Evolutionary conservation across 2,888 invertebrate genomes (phyloP).

Genomic region (Rhodophaea formosa): DNA sequence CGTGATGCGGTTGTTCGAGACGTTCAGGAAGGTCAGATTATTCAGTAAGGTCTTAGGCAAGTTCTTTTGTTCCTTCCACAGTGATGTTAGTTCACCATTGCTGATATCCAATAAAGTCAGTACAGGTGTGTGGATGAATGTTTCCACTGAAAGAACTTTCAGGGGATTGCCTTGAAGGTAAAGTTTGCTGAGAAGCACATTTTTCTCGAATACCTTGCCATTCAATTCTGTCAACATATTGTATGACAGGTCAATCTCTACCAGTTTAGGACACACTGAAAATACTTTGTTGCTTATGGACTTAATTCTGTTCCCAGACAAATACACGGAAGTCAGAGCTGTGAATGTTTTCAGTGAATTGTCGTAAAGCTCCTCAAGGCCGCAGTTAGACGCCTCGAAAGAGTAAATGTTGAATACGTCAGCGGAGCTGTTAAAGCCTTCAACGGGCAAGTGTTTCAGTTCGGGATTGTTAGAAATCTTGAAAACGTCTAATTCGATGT

Average conservation of each 20-base stretch:
- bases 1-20: constrained; percentile 81
- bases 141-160: constrained; percentile 83
- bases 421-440: constrained; percentile 83
- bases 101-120: constrained; percentile 86
- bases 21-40: constrained; percentile 80
- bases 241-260: constrained; percentile 86
- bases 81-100: constrained; percentile 83
- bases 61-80: constrained; percentile 82
- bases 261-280: constrained; percentile 78
- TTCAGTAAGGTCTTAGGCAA: constrained; percentile 70
- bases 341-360: constrained; percentile 87
- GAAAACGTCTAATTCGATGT: constrained; percentile 85
- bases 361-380: constrained; percentile 82
- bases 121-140: constrained; percentile 83
- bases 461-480: constrained; percentile 86
- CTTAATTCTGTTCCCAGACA: constrained; percentile 85
- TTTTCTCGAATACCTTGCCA: constrained; percentile 83
- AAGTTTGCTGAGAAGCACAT: constrained; percentile 83
- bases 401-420: constrained; percentile 83
- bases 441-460: constrained; percentile 83
- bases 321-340: constrained; percentile 83
- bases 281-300: constrained; percentile 80
- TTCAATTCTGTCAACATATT: constrained; percentile 84
- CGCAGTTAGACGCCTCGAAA: constrained; percentile 88
- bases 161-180: constrained; percentile 88